A percentile compares a stretch with the other conserved stretches of the same genome.
These are phyloP conservation scores for Yponomeuta plumbellus DNA, from an alignment of 2,888 invertebrate genomes.

Conservation along the genomic window DNA sequence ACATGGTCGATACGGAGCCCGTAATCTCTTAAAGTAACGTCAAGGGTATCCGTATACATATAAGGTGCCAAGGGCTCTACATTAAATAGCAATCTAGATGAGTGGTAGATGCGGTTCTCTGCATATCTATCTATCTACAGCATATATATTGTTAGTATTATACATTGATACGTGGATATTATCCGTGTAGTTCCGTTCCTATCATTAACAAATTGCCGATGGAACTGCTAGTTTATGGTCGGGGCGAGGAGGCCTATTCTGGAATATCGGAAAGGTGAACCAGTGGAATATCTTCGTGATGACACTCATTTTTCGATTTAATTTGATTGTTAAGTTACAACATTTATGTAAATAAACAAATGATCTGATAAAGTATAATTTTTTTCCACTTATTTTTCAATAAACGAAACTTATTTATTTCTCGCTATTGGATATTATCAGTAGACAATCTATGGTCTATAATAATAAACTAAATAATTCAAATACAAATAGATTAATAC, in stretches of 20 bases:
- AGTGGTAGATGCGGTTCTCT: neutral
- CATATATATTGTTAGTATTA: neutral
- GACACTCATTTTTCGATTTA: too few relatives aligned
- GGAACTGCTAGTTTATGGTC: constrained; percentile 40
- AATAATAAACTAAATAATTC: too few relatives aligned
- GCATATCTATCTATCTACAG: too few relatives aligned
- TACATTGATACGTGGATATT: constrained; percentile 13
- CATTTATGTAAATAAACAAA: too few relatives aligned
- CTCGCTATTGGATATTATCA: too few relatives aligned
- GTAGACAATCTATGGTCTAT: too few relatives aligned
- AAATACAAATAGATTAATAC: too few relatives aligned
- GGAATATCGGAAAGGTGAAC: constrained; percentile 15
- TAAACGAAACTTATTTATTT: too few relatives aligned
- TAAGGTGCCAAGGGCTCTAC: neutral
- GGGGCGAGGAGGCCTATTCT: constrained; percentile 25
- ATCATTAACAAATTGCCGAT: constrained; percentile 67
- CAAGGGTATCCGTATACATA: neutral
- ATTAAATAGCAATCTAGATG: constrained; percentile 10
- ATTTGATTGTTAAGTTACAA: too few relatives aligned
- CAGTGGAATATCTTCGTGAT: neutral
- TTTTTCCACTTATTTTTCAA: too few relatives aligned
- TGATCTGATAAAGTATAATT: too few relatives aligned
- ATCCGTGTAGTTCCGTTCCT: constrained; percentile 40
- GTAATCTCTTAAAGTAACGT: neutral
- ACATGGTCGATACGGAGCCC: neutral